Evolutionary conservation across 2,888 invertebrate species (phyloP).

Genomic region (Resseliella maxima): DNA sequence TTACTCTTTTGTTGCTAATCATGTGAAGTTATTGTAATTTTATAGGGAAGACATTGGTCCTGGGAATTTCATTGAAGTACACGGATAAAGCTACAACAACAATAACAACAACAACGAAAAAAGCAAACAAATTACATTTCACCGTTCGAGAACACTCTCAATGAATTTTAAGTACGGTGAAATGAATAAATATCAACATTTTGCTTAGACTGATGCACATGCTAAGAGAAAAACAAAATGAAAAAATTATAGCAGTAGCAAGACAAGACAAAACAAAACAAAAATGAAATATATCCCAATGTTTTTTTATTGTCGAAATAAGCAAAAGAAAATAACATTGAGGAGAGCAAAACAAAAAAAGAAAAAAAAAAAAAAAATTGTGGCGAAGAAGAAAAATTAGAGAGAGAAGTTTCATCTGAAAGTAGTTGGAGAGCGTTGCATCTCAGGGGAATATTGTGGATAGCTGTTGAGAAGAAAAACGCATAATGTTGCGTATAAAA

Average conservation of each 20-base stretch:
- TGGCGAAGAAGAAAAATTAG: slow-evolving; percentile 14
- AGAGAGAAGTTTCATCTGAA: neutral
- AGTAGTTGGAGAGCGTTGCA: slow-evolving; percentile 28
- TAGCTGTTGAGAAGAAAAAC: slow-evolving; percentile 36
- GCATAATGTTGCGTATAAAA: slow-evolving; percentile 7
- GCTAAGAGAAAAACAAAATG: neutral
- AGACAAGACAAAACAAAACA: too few relatives aligned
- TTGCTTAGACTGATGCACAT: neutral
- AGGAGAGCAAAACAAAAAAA: neutral
- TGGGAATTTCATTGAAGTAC: neutral
- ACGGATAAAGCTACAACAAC: too few relatives aligned
- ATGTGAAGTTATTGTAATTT: neutral
- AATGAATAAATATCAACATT: slow-evolving; percentile 7
- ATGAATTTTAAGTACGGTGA: slow-evolving; percentile 46
- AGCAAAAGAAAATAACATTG: neutral
- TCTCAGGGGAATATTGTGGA: slow-evolving; percentile 35
- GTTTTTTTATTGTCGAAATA: slow-evolving; percentile 42
- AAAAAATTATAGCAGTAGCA: neutral
- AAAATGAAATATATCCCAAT: slow-evolving; percentile 46
- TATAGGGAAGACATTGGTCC: neutral
- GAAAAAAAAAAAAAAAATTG: neutral
- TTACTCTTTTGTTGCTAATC: neutral
- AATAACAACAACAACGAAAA: neutral
- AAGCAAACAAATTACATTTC: slow-evolving; percentile 27
- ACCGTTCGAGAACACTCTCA: neutral